Base-by-base conservation (phyloP, 2,797 vertebrate genomes). In the Bradypodion pumilum region DNA sequence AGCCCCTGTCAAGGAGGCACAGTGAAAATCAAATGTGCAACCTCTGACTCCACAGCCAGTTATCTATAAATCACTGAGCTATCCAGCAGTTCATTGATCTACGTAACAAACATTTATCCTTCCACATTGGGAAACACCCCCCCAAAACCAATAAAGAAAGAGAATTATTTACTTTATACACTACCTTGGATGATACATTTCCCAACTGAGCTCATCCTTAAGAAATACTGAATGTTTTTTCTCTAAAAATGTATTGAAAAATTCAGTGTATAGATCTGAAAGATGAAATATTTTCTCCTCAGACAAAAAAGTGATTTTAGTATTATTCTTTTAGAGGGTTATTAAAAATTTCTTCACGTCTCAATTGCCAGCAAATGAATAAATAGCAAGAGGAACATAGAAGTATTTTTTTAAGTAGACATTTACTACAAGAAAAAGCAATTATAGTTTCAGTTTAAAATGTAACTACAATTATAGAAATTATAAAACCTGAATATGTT, bases 401-500 rank as follows among this genome's bases (percentile, higher is more conserved):
- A 29, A 27, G 7, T 56, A 5, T 3, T 76, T 73, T 25, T 40
- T 35, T 21, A 76, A 76, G 49, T 13, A 23, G 0, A 46, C 0
- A 29, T 29, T 32, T 12, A 63, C 49, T 12, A 82, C 2, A 46
- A 44, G 44, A 80, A 8, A 77, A n/a, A 91, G 70, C 0, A 86
- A 82, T 4, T 52, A 0, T 12, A 86, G 3, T 44, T 13, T 74
- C 70, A 32, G 1, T 32, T 84, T n/a, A 85, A 90, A 89, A 78
- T 1, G 70, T 49, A 23, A 79, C 13, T 72, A 66, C 6, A 21
- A 62, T 42, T 12, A 42, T 46, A 0, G 1, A 44, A 42, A 75
- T 29, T 0, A 12, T 76, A 25, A 49, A 73, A 19, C 23, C 74
- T 84, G 4, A 32, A 84, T 44, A 56, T 79, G 7, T 0, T 82